A percentile compares a stretch with the other conserved stretches of the same genome.
Evolutionary conservation across 2,888 invertebrate genomes (phyloP).

Genomic region (Gastracanthus pulcherrimus): DNA sequence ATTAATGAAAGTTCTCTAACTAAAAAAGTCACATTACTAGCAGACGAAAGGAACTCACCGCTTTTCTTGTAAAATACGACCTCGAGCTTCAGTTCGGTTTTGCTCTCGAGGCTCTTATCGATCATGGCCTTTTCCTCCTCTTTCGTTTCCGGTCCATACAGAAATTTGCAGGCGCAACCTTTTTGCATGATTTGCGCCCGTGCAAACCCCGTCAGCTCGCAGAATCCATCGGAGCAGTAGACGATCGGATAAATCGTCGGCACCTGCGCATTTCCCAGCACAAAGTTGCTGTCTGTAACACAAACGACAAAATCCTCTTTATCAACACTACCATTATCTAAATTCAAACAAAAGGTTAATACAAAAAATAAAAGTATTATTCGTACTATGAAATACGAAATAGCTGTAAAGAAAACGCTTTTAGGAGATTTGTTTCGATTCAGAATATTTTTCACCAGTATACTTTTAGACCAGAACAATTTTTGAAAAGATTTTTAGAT

Average conservation of each 20-base stretch:
- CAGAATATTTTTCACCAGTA: too few relatives aligned
- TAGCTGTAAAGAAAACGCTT: too few relatives aligned
- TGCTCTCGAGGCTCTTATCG: constrained; percentile 92
- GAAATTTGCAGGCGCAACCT: constrained; percentile 96
- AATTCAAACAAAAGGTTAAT: neutral
- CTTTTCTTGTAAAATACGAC: constrained; percentile 96
- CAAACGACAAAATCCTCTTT: neutral
- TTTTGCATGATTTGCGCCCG: constrained; percentile 98
- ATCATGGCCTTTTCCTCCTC: constrained; percentile 94
- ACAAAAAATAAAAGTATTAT: too few relatives aligned
- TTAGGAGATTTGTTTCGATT: too few relatives aligned
- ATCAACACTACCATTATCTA: neutral
- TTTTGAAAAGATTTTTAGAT: too few relatives aligned
- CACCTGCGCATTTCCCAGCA: constrained; percentile 96
- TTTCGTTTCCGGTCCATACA: constrained; percentile 93
- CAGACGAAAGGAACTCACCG: constrained; percentile 80
- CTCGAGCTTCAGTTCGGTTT: constrained; percentile 95
- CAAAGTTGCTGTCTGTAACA: constrained; percentile 95
- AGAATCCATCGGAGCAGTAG: constrained; percentile 97
- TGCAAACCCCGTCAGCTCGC: constrained; percentile 95
- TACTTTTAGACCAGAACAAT: too few relatives aligned
- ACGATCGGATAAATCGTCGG: constrained; percentile 93
- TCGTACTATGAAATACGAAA: too few relatives aligned
- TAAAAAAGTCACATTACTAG: neutral
- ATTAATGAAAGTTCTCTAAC: neutral